Evolutionary conservation across 2,888 invertebrate species (phyloP), one percentile per base, ranked within the genome.

Genomic region (Chrysodeixis includens): DNA sequence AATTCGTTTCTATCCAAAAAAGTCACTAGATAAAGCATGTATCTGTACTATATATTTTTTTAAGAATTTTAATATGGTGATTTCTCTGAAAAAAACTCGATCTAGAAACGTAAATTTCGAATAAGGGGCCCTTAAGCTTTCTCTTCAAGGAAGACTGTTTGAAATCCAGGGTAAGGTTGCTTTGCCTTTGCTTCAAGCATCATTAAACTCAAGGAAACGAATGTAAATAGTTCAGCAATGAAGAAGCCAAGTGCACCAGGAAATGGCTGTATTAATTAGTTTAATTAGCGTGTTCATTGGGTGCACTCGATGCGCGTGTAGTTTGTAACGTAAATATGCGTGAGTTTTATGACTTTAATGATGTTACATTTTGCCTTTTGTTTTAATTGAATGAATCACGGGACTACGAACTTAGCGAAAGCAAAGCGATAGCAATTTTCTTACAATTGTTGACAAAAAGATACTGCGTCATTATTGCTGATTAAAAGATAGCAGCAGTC

Each of bases 141-240:
- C 18, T 20, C 12, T 49, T 49, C 9, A 18, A 8, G 20, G 20
- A 20, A 49, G 3, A 20, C 9, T 20, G 16, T 2, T 46, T 46
- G 18, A 5, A 35, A 35, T 10, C n/a, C 40, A 5, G 40, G 40
- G 40, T 40, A 40, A 49, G 18, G 46, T 49, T 49, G 10, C 40
- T 40, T n/a, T 49, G 9, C n/a, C n/a, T 16, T 10, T 35, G 14
- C 46, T 20, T 49, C 20, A 20, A 3, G 46, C 20, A 49, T 49
- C 46, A 49, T 49, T 49, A 20, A 49, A 18, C 46, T 20, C 20
- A 49, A 49, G 46, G 46, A 49, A 49, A 49, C 20, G 46, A 49
- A 49, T 49, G 46, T 20, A 20, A 49, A 49, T 49, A 18, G 7
- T 10, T 8, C 20, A 20, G 18, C 20, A 20, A 49, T 49, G 18